Percentiles rank a stretch among this genome's conserved stretches.
Evolutionary conservation across 2,888 invertebrate species (phyloP).

Genomic region (Tupiocoris notatus): DNA sequence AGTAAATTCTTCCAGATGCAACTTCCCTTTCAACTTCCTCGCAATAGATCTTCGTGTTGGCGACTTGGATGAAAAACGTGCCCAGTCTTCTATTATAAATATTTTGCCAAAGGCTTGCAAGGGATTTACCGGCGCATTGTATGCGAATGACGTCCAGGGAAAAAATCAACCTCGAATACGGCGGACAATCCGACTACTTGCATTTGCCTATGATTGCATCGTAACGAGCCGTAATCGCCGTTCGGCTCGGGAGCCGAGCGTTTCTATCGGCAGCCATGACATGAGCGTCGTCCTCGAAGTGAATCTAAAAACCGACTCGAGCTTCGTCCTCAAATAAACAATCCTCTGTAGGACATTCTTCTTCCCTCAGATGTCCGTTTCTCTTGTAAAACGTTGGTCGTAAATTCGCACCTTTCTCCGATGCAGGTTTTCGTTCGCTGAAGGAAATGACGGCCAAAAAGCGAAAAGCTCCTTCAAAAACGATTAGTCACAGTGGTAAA

Average conservation of each 20-base stretch:
- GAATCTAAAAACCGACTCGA: not conserved
- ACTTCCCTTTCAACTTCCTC: constrained; percentile 15
- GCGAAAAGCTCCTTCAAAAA: too few relatives aligned
- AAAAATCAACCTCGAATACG: not conserved
- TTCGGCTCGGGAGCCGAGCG: not conserved
- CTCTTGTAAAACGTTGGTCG: not conserved
- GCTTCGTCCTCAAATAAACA: not conserved
- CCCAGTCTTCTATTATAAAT: constrained; percentile 1
- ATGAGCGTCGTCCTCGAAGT: not conserved
- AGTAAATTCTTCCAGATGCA: not conserved
- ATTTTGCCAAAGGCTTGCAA: not conserved
- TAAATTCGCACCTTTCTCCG: too few relatives aligned
- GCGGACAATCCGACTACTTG: not conserved
- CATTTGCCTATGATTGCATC: constrained; percentile 27
- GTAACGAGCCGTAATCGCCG: constrained; percentile 23
- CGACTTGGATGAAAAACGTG: not conserved
- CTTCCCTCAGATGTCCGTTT: not conserved
- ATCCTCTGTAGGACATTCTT: not conserved
- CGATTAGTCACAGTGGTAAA: too few relatives aligned
- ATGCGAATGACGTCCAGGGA: not conserved
- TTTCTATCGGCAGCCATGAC: not conserved
- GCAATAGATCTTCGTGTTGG: not conserved
- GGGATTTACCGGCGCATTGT: constrained; percentile 29
- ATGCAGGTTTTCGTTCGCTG: too few relatives aligned
- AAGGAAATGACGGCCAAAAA: too few relatives aligned